Percentiles rank a stretch among this genome's conserved stretches.
Conservation (phyloP, 2,113 vertebrate genomes). For the Piaya cayana region DNA sequence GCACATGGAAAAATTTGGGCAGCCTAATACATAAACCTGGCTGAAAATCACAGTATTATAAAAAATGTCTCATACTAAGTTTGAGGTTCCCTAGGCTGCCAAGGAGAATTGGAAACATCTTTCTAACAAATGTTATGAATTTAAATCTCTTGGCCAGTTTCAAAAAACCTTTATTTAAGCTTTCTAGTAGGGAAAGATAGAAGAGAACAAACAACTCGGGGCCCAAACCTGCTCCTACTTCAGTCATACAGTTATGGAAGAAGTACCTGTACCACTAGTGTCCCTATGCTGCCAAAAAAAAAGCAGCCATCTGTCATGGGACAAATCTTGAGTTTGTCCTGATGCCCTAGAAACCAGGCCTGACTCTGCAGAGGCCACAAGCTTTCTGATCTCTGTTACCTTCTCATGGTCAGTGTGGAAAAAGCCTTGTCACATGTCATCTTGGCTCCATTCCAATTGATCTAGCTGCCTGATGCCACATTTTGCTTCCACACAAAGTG, state of each 20-base stretch:
- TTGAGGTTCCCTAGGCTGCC: background rate
- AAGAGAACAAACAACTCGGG: background rate
- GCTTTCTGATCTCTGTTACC: background rate
- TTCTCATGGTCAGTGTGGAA: background rate
- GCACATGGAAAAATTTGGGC: background rate
- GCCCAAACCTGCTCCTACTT: background rate
- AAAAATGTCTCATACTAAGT: background rate
- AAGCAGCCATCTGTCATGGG: background rate
- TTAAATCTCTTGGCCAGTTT: background rate
- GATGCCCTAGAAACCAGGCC: background rate
- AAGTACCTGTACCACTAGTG: background rate
- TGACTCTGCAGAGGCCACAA: background rate
- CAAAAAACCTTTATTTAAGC: background rate
- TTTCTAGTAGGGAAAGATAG: background rate
- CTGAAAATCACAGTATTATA: background rate
- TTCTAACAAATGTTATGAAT: background rate
- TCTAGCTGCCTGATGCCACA: background rate
- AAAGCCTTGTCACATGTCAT: background rate
- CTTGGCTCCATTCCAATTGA: background rate
- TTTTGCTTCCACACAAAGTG: background rate
- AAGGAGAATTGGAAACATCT: background rate
- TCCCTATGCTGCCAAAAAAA: background rate
- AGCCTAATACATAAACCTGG: background rate
- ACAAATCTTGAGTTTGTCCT: background rate
- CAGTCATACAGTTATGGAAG: background rate